Conservation (phyloP, 2,113 vertebrate species). For the Athene cunicularia region DNA sequence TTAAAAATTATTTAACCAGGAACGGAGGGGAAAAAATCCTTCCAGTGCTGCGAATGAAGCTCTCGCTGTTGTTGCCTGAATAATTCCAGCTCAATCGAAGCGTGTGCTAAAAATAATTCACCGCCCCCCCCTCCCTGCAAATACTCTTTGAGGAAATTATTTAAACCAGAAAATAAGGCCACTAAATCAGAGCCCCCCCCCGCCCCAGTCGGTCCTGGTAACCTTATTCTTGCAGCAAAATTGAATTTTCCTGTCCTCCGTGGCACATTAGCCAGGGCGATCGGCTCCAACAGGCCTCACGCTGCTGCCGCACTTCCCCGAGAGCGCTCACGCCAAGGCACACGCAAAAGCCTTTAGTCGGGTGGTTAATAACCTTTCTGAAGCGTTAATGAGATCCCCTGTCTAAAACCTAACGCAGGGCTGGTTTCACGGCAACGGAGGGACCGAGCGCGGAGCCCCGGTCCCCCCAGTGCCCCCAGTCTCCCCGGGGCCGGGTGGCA, state of each 20-base stretch:
- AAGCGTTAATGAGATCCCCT: not conserved
- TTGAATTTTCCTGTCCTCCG: not conserved
- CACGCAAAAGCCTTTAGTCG: not conserved
- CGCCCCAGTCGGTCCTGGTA: not conserved
- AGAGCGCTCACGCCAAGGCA: not conserved
- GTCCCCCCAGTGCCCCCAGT: not conserved
- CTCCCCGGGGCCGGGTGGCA: slow-evolving; percentile 51
- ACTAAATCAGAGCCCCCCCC: not conserved
- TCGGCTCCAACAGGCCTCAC: not conserved
- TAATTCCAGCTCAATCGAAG: slow-evolving; percentile 3
- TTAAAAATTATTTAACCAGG: not conserved
- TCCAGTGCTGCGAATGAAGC: not conserved
- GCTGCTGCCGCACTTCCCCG: not conserved
- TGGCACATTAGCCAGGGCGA: not conserved
- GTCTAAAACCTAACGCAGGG: not conserved
- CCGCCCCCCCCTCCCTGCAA: not conserved
- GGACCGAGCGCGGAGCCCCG: not conserved
- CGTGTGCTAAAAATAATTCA: not conserved
- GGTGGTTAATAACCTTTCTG: not conserved
- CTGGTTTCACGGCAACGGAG: slow-evolving; percentile 54
- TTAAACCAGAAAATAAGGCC: not conserved
- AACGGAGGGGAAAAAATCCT: not conserved
- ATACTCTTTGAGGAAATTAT: not conserved
- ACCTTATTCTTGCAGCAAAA: not conserved
- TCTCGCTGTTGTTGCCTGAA: not conserved